Base-by-base conservation (phyloP, 1,140 invertebrate species). In the Caenorhabditis latens region DNA sequence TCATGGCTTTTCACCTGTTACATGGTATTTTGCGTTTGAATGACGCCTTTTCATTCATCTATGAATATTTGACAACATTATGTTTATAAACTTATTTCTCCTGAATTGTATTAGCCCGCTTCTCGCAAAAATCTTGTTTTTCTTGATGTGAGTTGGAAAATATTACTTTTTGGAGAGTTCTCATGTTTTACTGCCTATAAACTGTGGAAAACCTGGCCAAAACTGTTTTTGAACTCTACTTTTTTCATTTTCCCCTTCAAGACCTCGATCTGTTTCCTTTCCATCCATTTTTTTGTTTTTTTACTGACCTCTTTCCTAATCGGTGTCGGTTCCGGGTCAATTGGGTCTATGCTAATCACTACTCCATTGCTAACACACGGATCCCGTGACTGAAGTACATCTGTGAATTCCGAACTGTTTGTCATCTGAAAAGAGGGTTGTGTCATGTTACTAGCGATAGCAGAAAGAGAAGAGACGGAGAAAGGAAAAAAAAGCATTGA, bases 371-470 rank as follows among this genome's bases (percentile, higher is more conserved):
- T 79, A 9, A 50, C 46, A 79, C 71, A 79, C 9, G 43, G 71
- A 24, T 79, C 71, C 4, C 71, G 71, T 24, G 71, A 79, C 21
- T 79, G 71, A 7, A 79, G 71, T 9, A 79, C 71, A 79, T 79
- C 71, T 79, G 71, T 79, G 71, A 79, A 79, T 46, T 79, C 71
- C 71, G 46, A 48, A 5, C 71, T 79, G 21, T 79, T 79, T 50
- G 71, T 79, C 71, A 79, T 79, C 71, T 79, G 71, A 11, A 65
- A 65, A 32, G 32, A 32, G 2, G 2, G 32, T 32, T 32, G 32
- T 32, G 32, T 32, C 32, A 32, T 32, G 32, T 32, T 32, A 32
- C 32, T 32, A 32, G 32, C 32, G 32, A 32, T 32, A 32, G 32
- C 32, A 32, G 32, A 32, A 2, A 1, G 32, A 9, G 13, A 67